A percentile compares a stretch with the other conserved stretches of the same genome.
These are phyloP conservation scores for Ecliptopera silaceata DNA, from an alignment of 2,888 invertebrate species.

Conservation along the genomic window DNA sequence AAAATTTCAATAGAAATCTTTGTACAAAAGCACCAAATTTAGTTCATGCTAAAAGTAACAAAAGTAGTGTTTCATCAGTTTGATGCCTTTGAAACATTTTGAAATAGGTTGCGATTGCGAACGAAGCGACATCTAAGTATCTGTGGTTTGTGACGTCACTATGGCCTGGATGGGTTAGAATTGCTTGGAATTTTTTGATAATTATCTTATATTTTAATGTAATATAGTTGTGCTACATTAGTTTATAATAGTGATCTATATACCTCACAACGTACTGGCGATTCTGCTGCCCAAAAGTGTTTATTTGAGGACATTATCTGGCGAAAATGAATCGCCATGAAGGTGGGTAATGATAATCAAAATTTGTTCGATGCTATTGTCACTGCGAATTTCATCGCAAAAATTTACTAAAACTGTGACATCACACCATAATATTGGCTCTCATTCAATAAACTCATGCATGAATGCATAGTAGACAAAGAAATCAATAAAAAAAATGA, in stretches of 20 bases:
- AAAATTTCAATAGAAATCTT: too few species aligned
- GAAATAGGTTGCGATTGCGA: slow-evolving; percentile 18
- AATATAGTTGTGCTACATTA: slow-evolving; percentile 83
- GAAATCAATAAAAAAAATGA: slow-evolving; percentile 44
- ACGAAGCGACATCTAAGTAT: slow-evolving; percentile 30
- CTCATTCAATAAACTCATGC: slow-evolving; percentile 34
- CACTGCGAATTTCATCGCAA: slow-evolving; percentile 67
- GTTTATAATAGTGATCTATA: slow-evolving; percentile 80
- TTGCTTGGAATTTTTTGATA: slow-evolving; percentile 87
- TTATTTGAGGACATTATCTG: slow-evolving; percentile 74
- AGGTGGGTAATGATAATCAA: slow-evolving; percentile 89
- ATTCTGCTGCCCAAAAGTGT: slow-evolving; percentile 77
- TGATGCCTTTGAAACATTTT: slow-evolving; percentile 9
- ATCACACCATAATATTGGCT: slow-evolving; percentile 39
- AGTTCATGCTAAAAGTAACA: background rate
- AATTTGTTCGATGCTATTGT: slow-evolving; percentile 81
- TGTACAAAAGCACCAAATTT: too few species aligned
- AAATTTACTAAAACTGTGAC: slow-evolving; percentile 51
- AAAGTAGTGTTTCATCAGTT: background rate
- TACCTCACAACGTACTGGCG: slow-evolving; percentile 77
- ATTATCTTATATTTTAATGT: slow-evolving; percentile 85
- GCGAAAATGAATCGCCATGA: slow-evolving; percentile 96
- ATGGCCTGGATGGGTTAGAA: slow-evolving; percentile 89
- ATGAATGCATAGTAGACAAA: slow-evolving; percentile 32
- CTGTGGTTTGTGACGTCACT: slow-evolving; percentile 79